Evolutionary conservation across 2,888 invertebrate genomes (phyloP).

Genomic region (Eristalis tenax): DNA sequence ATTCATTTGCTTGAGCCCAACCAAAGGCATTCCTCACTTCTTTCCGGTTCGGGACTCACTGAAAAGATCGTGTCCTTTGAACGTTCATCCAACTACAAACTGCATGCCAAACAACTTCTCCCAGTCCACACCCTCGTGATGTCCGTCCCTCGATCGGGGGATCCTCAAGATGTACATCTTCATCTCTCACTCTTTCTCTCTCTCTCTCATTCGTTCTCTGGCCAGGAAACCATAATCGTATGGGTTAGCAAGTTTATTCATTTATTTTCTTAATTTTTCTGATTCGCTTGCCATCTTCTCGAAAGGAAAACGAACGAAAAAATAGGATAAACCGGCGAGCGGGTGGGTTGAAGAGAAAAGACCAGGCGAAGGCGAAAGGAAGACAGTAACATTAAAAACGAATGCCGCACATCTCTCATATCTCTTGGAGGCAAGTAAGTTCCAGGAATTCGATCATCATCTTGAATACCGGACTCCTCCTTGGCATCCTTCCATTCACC

Average conservation of each 20-base stretch:
- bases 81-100: conserved; percentile 5
- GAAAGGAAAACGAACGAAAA: conserved; percentile 17
- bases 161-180: conserved; percentile 18
- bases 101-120: conserved; percentile 44
- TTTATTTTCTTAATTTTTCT: conserved; percentile 58
- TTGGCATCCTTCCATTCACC: conserved; percentile 7
- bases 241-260: conserved; percentile 54
- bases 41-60: neutral
- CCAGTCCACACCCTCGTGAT: conserved; percentile 6
- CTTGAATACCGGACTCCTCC: conserved; percentile 54
- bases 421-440: conserved; percentile 74
- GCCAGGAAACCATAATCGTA: conserved; percentile 57
- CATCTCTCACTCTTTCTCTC: neutral
- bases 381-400: conserved; percentile 65
- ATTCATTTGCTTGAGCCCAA: neutral
- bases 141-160: neutral
- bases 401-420: conserved; percentile 72
- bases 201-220: neutral
- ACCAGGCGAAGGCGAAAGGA: conserved; percentile 5
- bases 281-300: conserved; percentile 17
- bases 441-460: conserved; percentile 77
- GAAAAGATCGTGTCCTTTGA: conserved; percentile 1
- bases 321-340: neutral
- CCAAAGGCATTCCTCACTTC: neutral
- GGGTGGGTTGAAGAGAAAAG: conserved; percentile 1